Conservation (phyloP, 2,888 invertebrate genomes). For the Chrysina gloriosa region DNA sequence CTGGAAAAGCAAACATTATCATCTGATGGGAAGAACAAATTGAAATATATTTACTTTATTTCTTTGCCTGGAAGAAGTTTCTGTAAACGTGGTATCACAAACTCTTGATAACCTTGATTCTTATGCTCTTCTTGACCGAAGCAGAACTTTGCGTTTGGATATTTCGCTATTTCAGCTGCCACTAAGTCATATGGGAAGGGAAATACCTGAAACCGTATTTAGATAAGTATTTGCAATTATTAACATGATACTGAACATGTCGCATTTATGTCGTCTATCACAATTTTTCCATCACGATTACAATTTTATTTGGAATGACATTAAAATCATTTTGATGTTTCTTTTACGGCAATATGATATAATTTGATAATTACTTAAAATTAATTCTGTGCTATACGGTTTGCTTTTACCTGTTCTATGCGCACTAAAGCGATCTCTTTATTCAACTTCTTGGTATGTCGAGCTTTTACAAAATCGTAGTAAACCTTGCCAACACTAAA, state of each 20-base stretch:
- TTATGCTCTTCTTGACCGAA: conserved; percentile 96
- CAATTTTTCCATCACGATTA: no score
- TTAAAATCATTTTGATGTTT: no score
- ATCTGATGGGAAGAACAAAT: background rate
- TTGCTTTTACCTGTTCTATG: conserved; percentile 79
- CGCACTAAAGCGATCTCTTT: conserved; percentile 83
- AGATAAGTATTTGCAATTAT: no score
- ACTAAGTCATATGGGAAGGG: conserved; percentile 93
- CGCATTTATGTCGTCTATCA: no score
- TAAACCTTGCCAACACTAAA: conserved; percentile 95
- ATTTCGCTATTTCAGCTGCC: conserved; percentile 81
- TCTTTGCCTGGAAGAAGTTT: conserved; percentile 21
- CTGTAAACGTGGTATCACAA: conserved; percentile 16
- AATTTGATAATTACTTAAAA: no score
- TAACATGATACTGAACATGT: no score
- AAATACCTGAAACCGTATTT: conserved; percentile 71
- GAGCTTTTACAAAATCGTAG: conserved; percentile 86
- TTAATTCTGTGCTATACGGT: no score
- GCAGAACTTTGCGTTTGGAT: conserved; percentile 81
- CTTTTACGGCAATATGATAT: no score
- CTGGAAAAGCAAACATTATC: background rate
- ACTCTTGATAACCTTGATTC: conserved; percentile 76
- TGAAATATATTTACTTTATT: conserved; percentile 10
- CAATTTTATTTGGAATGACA: no score
- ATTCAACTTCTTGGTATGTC: conserved; percentile 76